Evolutionary conservation across 2,797 vertebrate species (phyloP), one percentile per base, ranked within the genome.

Genomic region (Rallus crepitans): DNA sequence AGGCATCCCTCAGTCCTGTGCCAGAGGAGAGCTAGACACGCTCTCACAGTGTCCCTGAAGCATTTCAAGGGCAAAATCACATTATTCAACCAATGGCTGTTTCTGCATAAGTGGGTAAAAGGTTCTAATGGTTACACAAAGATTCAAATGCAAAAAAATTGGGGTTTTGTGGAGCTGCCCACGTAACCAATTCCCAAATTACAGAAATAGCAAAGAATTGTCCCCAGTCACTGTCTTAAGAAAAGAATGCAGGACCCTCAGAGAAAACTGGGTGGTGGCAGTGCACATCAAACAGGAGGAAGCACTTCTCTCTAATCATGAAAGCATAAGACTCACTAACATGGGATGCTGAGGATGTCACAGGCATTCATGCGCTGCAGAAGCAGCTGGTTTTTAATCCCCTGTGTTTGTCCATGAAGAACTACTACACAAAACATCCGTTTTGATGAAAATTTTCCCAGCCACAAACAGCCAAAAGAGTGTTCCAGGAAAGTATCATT

Each of bases 181-280:
- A 2, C 0, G 0, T 60, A 76, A 63, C 12, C 24, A 50, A 17
- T 25, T 78, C 35, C 55, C 0, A 0, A 82, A 79, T 7, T 27
- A 59, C 23, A 73, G 37, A 82, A 40, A 50, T 11, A 16, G 23
- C 57, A 33, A 89, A 90, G 40, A 91, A 86, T 0, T 73, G 12
- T 65, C 19, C 28, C 53, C 19, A 57, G 45, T 25, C 35, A 69
- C 16, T 6, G 3, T 33, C 16, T 4, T 27, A 76, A 57, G 35
- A 52, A 83, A 37, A 84, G 18, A 80, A 85, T 48, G 18, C 37
- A 33, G 56, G 23, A 87, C 31, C 25, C 28, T 72, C 28, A 65
- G 39, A 55, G 45, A 59, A 84, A 82, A 21, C 35, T 12, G 12
- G 4, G 7, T 39, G 45, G 33, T n/a, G 30, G 76, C 55, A 89